phyloP scores from a whole-genome alignment of 2,797 vertebrate genomes.

The Acropternis orthonyx region DNA sequence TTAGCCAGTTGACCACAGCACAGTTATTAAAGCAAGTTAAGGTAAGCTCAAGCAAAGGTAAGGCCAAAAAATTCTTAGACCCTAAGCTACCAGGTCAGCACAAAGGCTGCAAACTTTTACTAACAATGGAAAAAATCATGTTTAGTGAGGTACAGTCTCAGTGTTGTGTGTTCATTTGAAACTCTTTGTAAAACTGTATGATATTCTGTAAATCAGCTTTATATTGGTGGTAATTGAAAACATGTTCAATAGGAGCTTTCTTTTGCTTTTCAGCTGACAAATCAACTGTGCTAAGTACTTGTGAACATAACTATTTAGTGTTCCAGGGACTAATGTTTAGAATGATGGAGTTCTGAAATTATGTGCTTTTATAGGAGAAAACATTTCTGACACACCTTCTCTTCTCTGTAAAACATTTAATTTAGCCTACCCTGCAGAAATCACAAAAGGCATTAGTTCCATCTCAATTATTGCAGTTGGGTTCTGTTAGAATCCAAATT shows the following conservation, averaged over 20 bases:
- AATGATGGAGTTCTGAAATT: not conserved
- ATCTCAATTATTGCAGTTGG: conserved; percentile 23
- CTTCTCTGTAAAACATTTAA: not conserved
- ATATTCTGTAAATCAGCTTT: not conserved
- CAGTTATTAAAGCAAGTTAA: not conserved
- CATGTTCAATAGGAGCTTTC: not conserved
- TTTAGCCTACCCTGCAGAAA: conserved; percentile 33
- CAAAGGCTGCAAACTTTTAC: not conserved
- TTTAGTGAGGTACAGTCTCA: not conserved
- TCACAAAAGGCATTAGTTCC: conserved; percentile 18
- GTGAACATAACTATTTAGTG: not conserved
- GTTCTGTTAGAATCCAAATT: conserved; percentile 4
- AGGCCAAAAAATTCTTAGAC: not conserved
- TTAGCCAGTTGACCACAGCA: not conserved
- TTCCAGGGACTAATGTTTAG: not conserved
- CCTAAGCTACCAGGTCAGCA: not conserved
- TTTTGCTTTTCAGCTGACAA: not conserved
- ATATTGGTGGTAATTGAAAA: not conserved
- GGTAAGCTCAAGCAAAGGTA: not conserved
- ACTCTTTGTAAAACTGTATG: not conserved
- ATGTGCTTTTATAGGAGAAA: not conserved
- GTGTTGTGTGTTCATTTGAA: not conserved
- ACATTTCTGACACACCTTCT: not conserved
- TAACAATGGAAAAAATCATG: not conserved
- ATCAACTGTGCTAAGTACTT: not conserved